Percentiles rank a stretch among this genome's conserved stretches.
Conservation (phyloP, 2,113 vertebrate genomes). For the Dicaeum eximium region DNA sequence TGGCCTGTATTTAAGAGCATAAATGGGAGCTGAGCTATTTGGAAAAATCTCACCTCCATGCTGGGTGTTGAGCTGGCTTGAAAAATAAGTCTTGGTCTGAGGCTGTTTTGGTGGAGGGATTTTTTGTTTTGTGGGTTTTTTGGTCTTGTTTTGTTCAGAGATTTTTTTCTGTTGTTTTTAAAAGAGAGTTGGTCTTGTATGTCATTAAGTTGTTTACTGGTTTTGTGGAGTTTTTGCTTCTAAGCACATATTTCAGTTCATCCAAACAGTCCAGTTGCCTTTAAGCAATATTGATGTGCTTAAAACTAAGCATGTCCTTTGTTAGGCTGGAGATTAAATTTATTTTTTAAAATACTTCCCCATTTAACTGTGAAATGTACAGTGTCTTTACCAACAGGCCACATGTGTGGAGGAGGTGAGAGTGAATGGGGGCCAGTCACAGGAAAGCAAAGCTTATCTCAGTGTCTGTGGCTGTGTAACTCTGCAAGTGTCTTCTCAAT, state of each 20-base stretch:
- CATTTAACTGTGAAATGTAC: background rate
- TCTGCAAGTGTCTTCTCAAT: background rate
- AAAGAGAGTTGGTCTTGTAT: background rate
- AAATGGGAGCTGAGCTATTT: conserved; percentile 6
- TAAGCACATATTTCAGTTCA: background rate
- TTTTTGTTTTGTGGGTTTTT: background rate
- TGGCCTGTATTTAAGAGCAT: conserved; percentile 29
- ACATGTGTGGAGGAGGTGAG: accelerated
- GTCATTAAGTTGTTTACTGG: background rate
- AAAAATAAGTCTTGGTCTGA: background rate
- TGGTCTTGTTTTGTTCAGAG: background rate
- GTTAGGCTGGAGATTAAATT: background rate
- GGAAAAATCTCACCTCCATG: conserved; percentile 18
- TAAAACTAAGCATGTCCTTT: background rate
- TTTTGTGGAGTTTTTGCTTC: background rate
- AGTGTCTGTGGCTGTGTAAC: background rate
- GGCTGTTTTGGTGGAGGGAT: background rate
- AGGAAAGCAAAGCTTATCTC: background rate
- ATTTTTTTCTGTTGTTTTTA: background rate
- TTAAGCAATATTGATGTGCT: background rate
- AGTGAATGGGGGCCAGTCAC: background rate
- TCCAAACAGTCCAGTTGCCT: background rate
- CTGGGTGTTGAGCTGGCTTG: background rate
- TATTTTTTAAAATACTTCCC: background rate
- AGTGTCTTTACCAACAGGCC: background rate